Conservation (phyloP, 2,113 vertebrate genomes). For the Drymodes brunneopygia region DNA sequence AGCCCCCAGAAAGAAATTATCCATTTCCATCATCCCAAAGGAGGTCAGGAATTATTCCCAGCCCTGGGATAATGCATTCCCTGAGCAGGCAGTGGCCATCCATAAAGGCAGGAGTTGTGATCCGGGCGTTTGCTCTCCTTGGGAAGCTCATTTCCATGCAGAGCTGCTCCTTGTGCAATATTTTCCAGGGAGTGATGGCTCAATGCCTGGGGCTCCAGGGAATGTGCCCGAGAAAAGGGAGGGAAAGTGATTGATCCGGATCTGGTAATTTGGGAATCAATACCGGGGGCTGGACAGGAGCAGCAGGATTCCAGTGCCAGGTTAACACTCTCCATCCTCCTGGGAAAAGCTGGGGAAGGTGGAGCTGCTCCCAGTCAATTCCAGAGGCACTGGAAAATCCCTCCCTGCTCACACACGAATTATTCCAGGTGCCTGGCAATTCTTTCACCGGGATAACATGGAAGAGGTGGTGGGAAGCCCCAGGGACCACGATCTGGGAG, state of each 20-base stretch:
- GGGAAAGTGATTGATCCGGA: neutral
- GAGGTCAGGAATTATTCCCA: neutral
- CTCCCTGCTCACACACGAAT: neutral
- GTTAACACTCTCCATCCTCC: neutral
- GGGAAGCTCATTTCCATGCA: conserved; percentile 12
- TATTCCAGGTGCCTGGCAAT: neutral
- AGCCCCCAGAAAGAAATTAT: neutral
- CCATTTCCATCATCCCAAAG: neutral
- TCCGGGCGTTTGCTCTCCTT: neutral
- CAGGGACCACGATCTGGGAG: neutral
- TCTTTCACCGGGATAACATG: neutral
- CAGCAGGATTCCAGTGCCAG: neutral
- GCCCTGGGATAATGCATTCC: neutral
- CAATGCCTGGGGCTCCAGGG: neutral
- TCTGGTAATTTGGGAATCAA: neutral
- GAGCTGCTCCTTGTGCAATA: neutral
- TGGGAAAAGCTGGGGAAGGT: neutral
- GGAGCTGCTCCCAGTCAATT: neutral
- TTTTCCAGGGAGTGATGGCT: neutral
- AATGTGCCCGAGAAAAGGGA: neutral
- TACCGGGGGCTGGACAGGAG: neutral
- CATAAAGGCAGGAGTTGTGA: neutral
- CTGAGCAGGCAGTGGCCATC: neutral
- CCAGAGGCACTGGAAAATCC: neutral
- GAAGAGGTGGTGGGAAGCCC: neutral